Percentiles rank a stretch among this genome's conserved stretches.
These are phyloP conservation scores for Limanda limanda DNA, from an alignment of 2,113 vertebrate species.

Conservation along the genomic window DNA sequence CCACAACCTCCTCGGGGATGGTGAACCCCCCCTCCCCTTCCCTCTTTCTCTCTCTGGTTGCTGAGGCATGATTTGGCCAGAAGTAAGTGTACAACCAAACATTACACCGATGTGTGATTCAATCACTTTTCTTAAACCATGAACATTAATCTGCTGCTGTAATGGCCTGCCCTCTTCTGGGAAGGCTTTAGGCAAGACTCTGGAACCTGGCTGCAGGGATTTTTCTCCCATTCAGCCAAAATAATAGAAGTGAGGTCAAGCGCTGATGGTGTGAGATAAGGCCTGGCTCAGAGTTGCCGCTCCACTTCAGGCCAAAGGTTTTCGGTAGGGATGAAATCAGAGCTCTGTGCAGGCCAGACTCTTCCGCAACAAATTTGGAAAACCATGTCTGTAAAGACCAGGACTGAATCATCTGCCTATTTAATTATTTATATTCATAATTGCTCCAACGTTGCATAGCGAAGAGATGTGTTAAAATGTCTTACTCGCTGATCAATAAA, in stretches of 20 bases:
- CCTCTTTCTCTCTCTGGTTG: not conserved
- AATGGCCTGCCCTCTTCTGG: conserved; percentile 21
- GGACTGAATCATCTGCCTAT: not conserved
- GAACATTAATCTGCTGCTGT: conserved; percentile 15
- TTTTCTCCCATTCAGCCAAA: conserved; percentile 2
- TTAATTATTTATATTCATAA: no score
- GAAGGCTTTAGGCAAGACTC: not conserved
- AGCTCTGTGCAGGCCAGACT: not conserved
- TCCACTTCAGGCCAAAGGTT: conserved; percentile 1
- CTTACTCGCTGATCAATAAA: no score
- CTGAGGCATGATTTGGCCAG: not conserved
- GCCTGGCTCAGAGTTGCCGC: not conserved
- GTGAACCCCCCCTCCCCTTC: no score
- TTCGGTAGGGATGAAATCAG: not conserved
- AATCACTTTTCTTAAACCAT: conserved; percentile 15
- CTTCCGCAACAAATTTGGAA: not conserved
- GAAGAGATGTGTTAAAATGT: no score
- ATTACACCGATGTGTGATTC: not conserved
- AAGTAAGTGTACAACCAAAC: not conserved
- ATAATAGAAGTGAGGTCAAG: not conserved
- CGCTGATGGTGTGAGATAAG: conserved; percentile 9
- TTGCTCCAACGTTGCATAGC: no score
- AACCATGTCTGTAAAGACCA: not conserved
- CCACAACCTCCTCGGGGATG: no score
- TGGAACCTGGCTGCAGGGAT: conserved; percentile 6